These are phyloP conservation scores for Drosophila obscura DNA, from an alignment of 1,140 invertebrate genomes.

Conservation along the genomic window DNA sequence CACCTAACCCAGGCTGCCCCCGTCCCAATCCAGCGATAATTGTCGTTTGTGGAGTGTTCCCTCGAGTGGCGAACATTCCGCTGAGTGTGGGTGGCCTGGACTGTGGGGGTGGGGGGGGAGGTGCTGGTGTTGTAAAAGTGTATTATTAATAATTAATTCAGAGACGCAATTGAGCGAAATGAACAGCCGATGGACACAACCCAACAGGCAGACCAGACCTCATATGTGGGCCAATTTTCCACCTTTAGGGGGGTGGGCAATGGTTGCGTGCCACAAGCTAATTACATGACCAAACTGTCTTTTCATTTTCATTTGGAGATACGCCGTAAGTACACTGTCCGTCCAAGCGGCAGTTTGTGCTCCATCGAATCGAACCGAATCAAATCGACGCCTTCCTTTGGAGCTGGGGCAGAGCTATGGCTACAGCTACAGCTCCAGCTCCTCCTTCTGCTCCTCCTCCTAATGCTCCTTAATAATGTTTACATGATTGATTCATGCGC, in stretches of 20 bases:
- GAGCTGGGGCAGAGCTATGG: too few species aligned
- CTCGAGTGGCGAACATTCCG: slow-evolving; percentile 37
- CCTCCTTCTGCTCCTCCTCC: slow-evolving; percentile 5
- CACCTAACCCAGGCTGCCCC: slow-evolving; percentile 14
- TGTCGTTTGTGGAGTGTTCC: slow-evolving; percentile 37
- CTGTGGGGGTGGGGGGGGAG: too few species aligned
- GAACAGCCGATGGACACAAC: slow-evolving; percentile 24
- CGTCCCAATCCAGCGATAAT: slow-evolving; percentile 27
- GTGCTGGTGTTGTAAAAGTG: slow-evolving; percentile 41
- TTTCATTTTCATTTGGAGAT: slow-evolving; percentile 52
- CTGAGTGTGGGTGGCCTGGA: background rate
- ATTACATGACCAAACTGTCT: slow-evolving; percentile 74
- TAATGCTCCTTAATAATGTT: slow-evolving; percentile 50
- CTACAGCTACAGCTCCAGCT: too few species aligned
- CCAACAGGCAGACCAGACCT: too few species aligned
- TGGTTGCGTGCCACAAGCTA: slow-evolving; percentile 51
- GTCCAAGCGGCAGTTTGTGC: slow-evolving; percentile 46
- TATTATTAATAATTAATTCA: slow-evolving; percentile 74
- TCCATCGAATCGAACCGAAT: slow-evolving; percentile 38
- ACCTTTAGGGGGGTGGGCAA: background rate
- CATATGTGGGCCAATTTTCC: slow-evolving; percentile 18
- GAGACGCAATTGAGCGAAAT: slow-evolving; percentile 55
- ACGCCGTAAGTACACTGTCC: slow-evolving; percentile 28
- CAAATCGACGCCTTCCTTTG: slow-evolving; percentile 3
- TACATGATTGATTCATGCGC: slow-evolving; percentile 73